Conservation (phyloP, 2,113 vertebrate species). For the Psilopsiagon aymara region DNA sequence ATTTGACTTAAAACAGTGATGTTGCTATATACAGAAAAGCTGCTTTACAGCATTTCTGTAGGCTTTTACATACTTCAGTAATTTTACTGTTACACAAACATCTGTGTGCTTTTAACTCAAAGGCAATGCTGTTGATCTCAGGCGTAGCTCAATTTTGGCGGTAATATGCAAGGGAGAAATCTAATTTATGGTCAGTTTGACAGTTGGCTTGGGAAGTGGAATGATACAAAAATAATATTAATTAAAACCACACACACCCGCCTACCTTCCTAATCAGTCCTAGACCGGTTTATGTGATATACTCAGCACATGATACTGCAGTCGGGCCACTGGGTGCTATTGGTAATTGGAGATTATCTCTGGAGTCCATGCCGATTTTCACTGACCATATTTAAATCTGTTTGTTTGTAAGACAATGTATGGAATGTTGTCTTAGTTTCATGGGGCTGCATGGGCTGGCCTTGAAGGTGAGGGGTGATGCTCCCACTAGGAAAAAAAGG, state of each 20-base stretch:
- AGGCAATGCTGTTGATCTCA: neutral
- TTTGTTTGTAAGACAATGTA: neutral
- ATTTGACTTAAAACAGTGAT: neutral
- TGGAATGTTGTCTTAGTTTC: neutral
- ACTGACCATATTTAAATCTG: neutral
- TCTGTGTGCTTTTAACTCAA: constrained; percentile 21
- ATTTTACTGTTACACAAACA: constrained; percentile 20
- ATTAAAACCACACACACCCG: neutral
- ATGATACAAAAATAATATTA: neutral
- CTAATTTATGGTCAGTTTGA: neutral
- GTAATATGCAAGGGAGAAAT: neutral
- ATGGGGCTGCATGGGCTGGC: neutral
- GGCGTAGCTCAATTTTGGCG: neutral
- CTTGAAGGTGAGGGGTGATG: neutral
- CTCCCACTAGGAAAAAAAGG: neutral
- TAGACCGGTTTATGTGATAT: neutral
- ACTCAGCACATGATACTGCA: neutral
- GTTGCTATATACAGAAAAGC: neutral
- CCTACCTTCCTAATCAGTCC: neutral
- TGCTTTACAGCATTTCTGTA: constrained; percentile 15
- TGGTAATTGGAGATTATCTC: neutral
- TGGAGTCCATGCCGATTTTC: neutral
- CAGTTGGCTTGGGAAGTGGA: neutral
- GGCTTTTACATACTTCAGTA: constrained; percentile 40
- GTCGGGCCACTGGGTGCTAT: neutral